Evolutionary conservation across 1,140 invertebrate species (phyloP).

Genomic region (Triops cancriformis): DNA sequence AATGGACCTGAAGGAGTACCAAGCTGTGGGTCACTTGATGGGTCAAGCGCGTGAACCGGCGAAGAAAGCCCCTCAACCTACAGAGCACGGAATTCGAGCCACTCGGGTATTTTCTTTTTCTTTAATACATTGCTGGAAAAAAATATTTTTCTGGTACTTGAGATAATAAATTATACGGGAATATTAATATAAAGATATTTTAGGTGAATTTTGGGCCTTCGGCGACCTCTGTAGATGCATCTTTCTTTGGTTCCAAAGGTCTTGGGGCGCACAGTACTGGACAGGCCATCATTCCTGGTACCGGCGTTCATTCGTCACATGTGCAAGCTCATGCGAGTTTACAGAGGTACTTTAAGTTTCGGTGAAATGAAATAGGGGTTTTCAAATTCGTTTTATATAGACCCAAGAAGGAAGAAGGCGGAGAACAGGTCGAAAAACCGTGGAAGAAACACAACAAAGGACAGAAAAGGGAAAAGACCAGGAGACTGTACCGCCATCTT

Average conservation of each 20-base stretch:
- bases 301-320: neutral
- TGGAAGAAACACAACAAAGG: slow-evolving; percentile 76
- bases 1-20: slow-evolving; percentile 56
- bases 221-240: neutral
- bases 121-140: neutral
- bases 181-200: neutral
- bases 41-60: slow-evolving; percentile 26
- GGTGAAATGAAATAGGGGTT: neutral
- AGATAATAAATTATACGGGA: slow-evolving; percentile 39
- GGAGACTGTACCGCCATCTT: slow-evolving; percentile 66
- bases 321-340: neutral
- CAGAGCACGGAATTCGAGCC: slow-evolving; percentile 37
- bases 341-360: neutral
- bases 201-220: neutral
- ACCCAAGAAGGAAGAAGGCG: neutral
- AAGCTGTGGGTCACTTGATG: slow-evolving; percentile 36
- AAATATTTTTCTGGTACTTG: no score
- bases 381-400: neutral
- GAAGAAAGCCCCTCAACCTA: slow-evolving; percentile 31
- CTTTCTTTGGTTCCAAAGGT: neutral
- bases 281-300: neutral
- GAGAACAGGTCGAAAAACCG: slow-evolving; percentile 49
- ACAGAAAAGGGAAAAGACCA: slow-evolving; percentile 77
- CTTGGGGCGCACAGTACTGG: neutral
- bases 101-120: slow-evolving; percentile 38